These are phyloP conservation scores for Apotomis turbidana DNA, from an alignment of 2,888 invertebrate species.

Conservation along the genomic window DNA sequence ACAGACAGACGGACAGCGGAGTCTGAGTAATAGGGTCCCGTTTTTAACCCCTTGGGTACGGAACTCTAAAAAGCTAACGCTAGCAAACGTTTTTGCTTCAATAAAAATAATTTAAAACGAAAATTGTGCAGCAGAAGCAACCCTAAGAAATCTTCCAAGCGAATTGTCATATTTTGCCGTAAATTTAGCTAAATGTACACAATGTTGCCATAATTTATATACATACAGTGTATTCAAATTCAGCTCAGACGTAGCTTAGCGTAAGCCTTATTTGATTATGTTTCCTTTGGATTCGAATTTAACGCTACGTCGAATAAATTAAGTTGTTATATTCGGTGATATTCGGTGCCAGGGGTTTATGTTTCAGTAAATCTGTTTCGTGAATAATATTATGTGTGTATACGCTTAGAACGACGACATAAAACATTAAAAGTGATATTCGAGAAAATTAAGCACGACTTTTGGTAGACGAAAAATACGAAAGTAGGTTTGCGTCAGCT, in stretches of 20 bases:
- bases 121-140: too few relatives aligned
- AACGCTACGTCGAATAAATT: conserved; percentile 29
- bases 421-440: neutral
- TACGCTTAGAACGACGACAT: too few relatives aligned
- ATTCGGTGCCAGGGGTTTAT: neutral
- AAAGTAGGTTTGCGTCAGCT: too few relatives aligned
- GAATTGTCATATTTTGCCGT: conserved; percentile 3
- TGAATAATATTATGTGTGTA: neutral
- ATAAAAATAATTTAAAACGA: too few relatives aligned
- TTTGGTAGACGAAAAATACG: too few relatives aligned
- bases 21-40: too few relatives aligned
- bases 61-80: too few relatives aligned
- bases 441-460: neutral
- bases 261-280: conserved; percentile 40
- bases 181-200: conserved; percentile 7
- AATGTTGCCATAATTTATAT: conserved; percentile 24
- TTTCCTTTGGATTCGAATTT: conserved; percentile 39
- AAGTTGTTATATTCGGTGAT: conserved; percentile 28
- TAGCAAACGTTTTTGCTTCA: too few relatives aligned
- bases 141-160: too few relatives aligned
- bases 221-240: conserved; percentile 31
- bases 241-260: conserved; percentile 29
- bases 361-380: neutral
- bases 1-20: too few relatives aligned
- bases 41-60: too few relatives aligned